phyloP scores from a whole-genome alignment of 2,113 vertebrate species.

The Amblyopsis rosae region DNA sequence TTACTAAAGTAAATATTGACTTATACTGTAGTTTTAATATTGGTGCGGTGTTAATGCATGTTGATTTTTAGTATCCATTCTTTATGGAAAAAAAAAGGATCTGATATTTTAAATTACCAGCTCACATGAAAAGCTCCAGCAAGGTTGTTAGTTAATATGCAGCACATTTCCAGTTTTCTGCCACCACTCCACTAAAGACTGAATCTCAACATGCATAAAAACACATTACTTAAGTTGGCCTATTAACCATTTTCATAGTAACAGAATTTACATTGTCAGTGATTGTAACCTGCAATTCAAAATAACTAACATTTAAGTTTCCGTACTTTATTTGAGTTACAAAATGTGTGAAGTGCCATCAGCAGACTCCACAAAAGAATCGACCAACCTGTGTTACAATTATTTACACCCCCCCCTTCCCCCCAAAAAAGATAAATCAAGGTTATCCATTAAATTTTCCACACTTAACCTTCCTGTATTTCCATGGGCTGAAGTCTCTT shows the following conservation, averaged over 20 bases:
- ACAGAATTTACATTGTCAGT: slow-evolving; percentile 11
- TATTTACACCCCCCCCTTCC: slow-evolving; percentile 69
- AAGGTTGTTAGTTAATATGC: not conserved
- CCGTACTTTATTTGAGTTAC: slow-evolving; percentile 78
- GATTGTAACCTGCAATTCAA: slow-evolving; percentile 21
- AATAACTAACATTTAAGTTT: slow-evolving; percentile 59
- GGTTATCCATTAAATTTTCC: slow-evolving; percentile 58
- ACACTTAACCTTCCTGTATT: slow-evolving; percentile 44
- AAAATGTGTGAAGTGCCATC: slow-evolving; percentile 81
- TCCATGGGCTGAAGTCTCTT: slow-evolving; percentile 62
- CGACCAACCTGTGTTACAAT: slow-evolving; percentile 72
- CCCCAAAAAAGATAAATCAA: slow-evolving; percentile 53
- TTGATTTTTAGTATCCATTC: not conserved
- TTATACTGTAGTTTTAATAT: too few species aligned
- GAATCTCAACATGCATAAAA: not conserved
- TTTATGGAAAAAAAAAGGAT: not conserved
- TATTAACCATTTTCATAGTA: too few species aligned
- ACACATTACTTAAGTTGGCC: not conserved
- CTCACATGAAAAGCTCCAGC: too few species aligned
- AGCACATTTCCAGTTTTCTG: not conserved
- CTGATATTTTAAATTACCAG: not conserved
- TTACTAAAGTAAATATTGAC: not conserved
- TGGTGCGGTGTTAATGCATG: too few species aligned
- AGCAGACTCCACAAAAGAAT: slow-evolving; percentile 69
- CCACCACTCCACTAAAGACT: too few species aligned